phyloP scores from a whole-genome alignment of 1,140 invertebrate species.

The Drosophila grimshawi region DNA sequence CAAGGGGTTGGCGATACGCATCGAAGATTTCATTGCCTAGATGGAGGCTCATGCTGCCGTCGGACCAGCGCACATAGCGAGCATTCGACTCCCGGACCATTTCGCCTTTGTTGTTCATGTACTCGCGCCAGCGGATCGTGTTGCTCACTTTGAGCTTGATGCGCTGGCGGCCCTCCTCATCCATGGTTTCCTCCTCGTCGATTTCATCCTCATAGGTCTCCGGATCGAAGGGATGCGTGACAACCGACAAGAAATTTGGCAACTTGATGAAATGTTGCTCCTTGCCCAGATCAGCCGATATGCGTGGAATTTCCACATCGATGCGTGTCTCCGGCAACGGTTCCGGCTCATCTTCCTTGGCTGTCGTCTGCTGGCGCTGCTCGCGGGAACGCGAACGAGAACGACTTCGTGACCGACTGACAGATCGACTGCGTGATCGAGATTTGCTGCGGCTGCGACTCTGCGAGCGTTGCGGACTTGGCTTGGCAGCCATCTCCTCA shows the following conservation, averaged over 20 bases:
- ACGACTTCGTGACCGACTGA: slow-evolving; percentile 61
- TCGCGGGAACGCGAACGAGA: slow-evolving; percentile 59
- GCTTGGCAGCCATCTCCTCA: slow-evolving; percentile 85
- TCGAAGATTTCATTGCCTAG: slow-evolving; percentile 99
- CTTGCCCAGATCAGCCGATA: slow-evolving; percentile 95
- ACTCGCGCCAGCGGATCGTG: slow-evolving; percentile 97
- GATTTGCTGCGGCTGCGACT: slow-evolving; percentile 61
- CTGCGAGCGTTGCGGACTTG: slow-evolving; percentile 43
- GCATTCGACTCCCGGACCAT: slow-evolving; percentile 97
- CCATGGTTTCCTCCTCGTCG: slow-evolving; percentile 98
- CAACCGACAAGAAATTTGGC: slow-evolving; percentile 96
- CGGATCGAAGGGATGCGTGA: slow-evolving; percentile 96
- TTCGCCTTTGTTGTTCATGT: slow-evolving; percentile 93
- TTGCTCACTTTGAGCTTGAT: slow-evolving; percentile 98
- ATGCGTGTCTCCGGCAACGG: slow-evolving; percentile 96
- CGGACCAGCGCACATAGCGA: slow-evolving; percentile 97
- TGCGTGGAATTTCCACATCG: slow-evolving; percentile 98
- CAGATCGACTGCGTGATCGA: slow-evolving; percentile 59
- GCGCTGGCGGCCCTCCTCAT: slow-evolving; percentile 98
- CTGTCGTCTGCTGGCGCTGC: slow-evolving; percentile 38
- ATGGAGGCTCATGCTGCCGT: slow-evolving; percentile 98
- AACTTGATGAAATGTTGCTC: slow-evolving; percentile 98
- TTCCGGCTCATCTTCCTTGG: slow-evolving; percentile 89
- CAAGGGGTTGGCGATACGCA: slow-evolving; percentile 95
- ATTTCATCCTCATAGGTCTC: slow-evolving; percentile 99